Percentiles rank a stretch among this genome's conserved stretches.
Conservation (phyloP, 2,113 vertebrate species). For the Dunckerocampus dactyliophorus region DNA sequence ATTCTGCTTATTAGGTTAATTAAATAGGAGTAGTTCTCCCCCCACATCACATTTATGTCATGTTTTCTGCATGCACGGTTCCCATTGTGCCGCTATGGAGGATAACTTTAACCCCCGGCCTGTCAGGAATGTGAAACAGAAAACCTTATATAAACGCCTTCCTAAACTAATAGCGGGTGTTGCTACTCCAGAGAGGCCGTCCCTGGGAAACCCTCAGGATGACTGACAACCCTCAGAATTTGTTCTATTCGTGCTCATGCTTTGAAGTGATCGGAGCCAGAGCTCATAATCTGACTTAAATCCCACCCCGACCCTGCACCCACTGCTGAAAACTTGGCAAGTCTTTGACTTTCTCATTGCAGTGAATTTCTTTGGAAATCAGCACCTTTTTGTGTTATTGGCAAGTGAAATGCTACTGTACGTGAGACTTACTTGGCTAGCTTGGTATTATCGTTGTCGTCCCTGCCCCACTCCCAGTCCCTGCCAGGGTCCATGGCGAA, state of each 20-base stretch:
- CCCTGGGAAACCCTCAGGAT: slow-evolving; percentile 36
- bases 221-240: slow-evolving; percentile 48
- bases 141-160: slow-evolving; percentile 45
- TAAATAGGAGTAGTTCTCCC: too few species aligned
- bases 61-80: not conserved
- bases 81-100: slow-evolving; percentile 24
- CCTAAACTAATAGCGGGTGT: slow-evolving; percentile 35
- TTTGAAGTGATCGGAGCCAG: slow-evolving; percentile 39
- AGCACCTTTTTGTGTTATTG: slow-evolving; percentile 8
- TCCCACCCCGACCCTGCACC: slow-evolving; percentile 12
- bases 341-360: slow-evolving; percentile 24
- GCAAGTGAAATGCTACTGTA: slow-evolving; percentile 9
- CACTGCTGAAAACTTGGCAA: slow-evolving; percentile 3
- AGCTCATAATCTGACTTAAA: slow-evolving; percentile 41
- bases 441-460: slow-evolving; percentile 90
- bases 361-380: not conserved
- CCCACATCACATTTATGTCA: too few species aligned
- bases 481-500: slow-evolving; percentile 95
- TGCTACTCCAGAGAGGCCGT: slow-evolving; percentile 32
- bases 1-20: too few species aligned
- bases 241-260: slow-evolving; percentile 35
- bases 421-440: slow-evolving; percentile 86
- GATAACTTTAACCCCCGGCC: slow-evolving; percentile 31
- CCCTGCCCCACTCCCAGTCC: slow-evolving; percentile 97
- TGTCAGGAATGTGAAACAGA: slow-evolving; percentile 54